phyloP scores from a whole-genome alignment of 2,888 invertebrate genomes.

The Artemia sinica region DNA sequence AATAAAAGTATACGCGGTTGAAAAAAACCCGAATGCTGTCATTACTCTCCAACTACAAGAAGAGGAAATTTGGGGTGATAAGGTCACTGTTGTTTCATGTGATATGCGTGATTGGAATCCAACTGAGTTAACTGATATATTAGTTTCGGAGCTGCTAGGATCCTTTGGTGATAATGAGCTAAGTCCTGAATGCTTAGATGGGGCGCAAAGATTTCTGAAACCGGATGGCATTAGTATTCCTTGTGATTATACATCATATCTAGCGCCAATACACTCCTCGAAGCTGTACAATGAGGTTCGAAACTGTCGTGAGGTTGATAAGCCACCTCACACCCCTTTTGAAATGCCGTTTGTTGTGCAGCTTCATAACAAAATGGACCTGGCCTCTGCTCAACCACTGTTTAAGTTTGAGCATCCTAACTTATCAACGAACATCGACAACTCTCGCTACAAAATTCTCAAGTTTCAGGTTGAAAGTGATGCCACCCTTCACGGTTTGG shows the following conservation, averaged over 20 bases:
- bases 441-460: conserved; percentile 50
- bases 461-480: conserved; percentile 53
- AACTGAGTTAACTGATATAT: conserved; percentile 74
- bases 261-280: conserved; percentile 80
- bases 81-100: conserved; percentile 57
- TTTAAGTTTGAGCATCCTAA: conserved; percentile 88
- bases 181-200: conserved; percentile 92
- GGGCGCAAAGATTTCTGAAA: conserved; percentile 68
- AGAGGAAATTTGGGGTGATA: conserved; percentile 55
- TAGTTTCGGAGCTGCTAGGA: conserved; percentile 86
- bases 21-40: conserved; percentile 93
- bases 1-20: conserved; percentile 78
- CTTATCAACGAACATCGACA: conserved; percentile 41
- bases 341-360: conserved; percentile 88
- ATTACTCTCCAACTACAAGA: conserved; percentile 58
- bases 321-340: conserved; percentile 38
- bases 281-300: conserved; percentile 62
- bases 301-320: conserved; percentile 32
- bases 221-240: conserved; percentile 82
- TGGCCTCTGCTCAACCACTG: conserved; percentile 51
- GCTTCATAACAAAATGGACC: conserved; percentile 62
- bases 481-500: conserved; percentile 77
- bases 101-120: conserved; percentile 72
- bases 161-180: conserved; percentile 98
- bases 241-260: conserved; percentile 64